Base-by-base conservation (phyloP, 2,888 invertebrate genomes). In the Synergus itoensis region DNA sequence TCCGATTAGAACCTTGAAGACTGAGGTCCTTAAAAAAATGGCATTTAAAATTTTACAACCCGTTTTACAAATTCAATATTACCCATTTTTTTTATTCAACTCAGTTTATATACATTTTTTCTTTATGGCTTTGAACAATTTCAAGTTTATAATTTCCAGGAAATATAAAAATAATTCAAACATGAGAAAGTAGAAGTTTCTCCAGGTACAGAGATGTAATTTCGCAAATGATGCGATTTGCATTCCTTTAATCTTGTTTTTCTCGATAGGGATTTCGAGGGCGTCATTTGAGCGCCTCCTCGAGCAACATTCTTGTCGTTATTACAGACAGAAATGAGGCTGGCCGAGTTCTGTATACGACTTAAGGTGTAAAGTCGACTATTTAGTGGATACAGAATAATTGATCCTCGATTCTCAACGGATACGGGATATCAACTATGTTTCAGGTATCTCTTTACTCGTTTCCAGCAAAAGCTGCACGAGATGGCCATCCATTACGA, bases 401-500 rank as follows among this genome's bases (percentile, higher is more conserved):
- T 83, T 81, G 82, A 83, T 84, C 80, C 80, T n/a, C 67, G 78
- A 78, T 75, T 45, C 48, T 73, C 75, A 77, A 76, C 69, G 69
- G 41, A 53, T 57, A 45, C 18, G 40, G 41, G 77, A 45, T 76
- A 57, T 57, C 64, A 41, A 43, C 36, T 79, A 69, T 36, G 77
- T 69, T 63, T 77, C 75, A 76, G 79, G 73, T 48, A 79, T 79
- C 73, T 80, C 69, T 80, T 84, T 85, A 83, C 82, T 77, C 83
- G 83, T 84, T 87, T 81, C 64, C 79, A 63, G 79, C 79, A 63
- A 80, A 83, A 83, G 73, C 81, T 69, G 79, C 62, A 79, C 79
- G 78, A 85, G 83, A 87, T 86, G 85, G 83, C 81, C 79, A 79
- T 76, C 82, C 85, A 83, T 87, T 87, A 85, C 80, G 76, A 65